A percentile compares a stretch with the other conserved stretches of the same genome.
These are phyloP conservation scores for Manis pentadactyla DNA, from an alignment of 2,797 vertebrate genomes.

Conservation along the genomic window DNA sequence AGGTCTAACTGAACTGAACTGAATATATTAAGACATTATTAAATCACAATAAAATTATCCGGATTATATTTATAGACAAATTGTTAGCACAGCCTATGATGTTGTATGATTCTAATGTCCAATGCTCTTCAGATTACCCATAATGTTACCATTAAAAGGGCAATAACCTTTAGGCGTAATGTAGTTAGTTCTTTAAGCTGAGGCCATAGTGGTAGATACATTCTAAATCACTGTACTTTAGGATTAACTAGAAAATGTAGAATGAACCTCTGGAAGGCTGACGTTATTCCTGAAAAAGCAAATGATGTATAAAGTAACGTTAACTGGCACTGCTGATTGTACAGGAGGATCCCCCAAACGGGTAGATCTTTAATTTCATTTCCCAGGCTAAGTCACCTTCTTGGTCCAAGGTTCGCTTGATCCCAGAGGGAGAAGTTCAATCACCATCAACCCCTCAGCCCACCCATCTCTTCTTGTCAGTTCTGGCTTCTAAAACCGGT, in stretches of 20 bases:
- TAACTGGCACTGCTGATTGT: not conserved
- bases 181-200: not conserved
- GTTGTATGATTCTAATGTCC: not conserved
- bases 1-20: slow-evolving; percentile 10
- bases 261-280: not conserved
- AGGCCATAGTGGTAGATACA: not conserved
- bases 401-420: not conserved
- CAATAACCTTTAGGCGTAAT: not conserved
- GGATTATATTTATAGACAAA: slow-evolving; percentile 5
- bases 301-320: not conserved
- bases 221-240: not conserved
- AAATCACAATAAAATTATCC: slow-evolving; percentile 23
- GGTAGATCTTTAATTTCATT: not conserved
- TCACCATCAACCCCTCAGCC: too few relatives aligned
- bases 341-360: not conserved
- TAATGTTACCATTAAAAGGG: not conserved
- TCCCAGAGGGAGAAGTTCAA: not conserved
- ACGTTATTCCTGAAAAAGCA: not conserved
- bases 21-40: not conserved
- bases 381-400: not conserved
- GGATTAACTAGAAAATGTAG: not conserved
- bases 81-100: not conserved
- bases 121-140: not conserved
- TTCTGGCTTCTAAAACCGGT: not conserved
- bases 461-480: not conserved